Conservation (phyloP, 2,888 invertebrate genomes). For the Melangyna quadrimaculata region DNA sequence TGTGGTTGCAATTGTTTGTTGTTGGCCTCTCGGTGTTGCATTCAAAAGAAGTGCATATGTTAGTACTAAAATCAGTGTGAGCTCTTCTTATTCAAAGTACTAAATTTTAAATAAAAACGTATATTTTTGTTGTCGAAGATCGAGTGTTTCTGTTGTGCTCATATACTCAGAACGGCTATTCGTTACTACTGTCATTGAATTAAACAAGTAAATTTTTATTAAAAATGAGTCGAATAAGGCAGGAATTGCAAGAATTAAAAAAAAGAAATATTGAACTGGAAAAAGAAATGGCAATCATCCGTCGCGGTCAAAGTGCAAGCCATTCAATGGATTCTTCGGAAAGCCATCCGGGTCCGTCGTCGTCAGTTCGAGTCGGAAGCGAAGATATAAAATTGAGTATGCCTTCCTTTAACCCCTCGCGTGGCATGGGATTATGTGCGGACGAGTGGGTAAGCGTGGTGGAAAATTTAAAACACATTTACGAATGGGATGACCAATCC, state of each 20-base stretch:
- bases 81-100: too few species aligned
- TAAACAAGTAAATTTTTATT: too few species aligned
- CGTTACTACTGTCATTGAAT: too few species aligned
- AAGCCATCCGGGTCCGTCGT: neutral
- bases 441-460: neutral
- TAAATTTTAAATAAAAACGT: too few species aligned
- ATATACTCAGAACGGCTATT: too few species aligned
- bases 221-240: neutral
- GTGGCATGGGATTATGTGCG: neutral
- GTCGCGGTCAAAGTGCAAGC: neutral
- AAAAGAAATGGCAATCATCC: neutral
- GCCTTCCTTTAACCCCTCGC: slow-evolving; percentile 15
- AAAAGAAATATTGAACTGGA: neutral
- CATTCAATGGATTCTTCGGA: neutral
- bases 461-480: neutral
- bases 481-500: slow-evolving; percentile 7
- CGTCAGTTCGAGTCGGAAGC: neutral
- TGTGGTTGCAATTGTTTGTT: too few species aligned
- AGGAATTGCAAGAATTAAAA: too few species aligned
- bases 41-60: too few species aligned
- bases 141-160: too few species aligned
- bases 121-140: too few species aligned
- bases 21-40: too few species aligned
- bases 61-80: too few species aligned
- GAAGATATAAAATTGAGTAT: slow-evolving; percentile 7